phyloP scores from a whole-genome alignment of 1,140 invertebrate genomes.

The Helicoverpa armigera region DNA sequence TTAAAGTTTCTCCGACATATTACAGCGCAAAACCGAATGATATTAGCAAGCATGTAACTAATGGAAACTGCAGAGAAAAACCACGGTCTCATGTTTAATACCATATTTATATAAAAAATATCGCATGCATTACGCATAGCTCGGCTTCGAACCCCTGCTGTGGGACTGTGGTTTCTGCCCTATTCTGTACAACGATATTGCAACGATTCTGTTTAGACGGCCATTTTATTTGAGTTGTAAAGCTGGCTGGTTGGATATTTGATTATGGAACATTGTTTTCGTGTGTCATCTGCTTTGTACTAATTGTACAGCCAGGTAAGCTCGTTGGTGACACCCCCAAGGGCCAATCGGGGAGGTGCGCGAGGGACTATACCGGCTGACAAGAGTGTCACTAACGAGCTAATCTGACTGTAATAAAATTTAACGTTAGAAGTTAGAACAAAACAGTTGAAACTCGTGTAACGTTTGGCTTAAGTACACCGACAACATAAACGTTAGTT shows the following conservation, averaged over 20 bases:
- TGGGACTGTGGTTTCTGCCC: conserved; percentile 35
- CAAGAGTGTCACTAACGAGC: too few relatives aligned
- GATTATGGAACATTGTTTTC: neutral
- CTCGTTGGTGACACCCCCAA: too few relatives aligned
- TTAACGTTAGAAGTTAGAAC: too few relatives aligned
- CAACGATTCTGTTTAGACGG: neutral
- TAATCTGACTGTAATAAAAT: too few relatives aligned
- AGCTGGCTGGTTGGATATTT: neutral
- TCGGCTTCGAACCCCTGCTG: conserved; percentile 62
- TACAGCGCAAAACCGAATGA: conserved; percentile 4
- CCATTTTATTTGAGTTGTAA: too few relatives aligned
- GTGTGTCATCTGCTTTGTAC: too few relatives aligned
- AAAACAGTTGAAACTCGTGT: too few relatives aligned
- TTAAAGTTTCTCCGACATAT: neutral
- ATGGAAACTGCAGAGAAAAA: conserved; percentile 57
- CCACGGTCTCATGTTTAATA: conserved; percentile 45
- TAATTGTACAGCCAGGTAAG: too few relatives aligned
- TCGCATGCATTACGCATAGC: conserved; percentile 69
- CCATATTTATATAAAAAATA: conserved; percentile 63
- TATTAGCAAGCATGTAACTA: conserved; percentile 44
- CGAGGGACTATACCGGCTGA: too few relatives aligned
- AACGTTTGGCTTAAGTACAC: too few relatives aligned
- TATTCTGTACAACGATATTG: conserved; percentile 51
- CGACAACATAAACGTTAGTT: too few relatives aligned
- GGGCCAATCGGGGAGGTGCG: too few relatives aligned